phyloP scores from a whole-genome alignment of 1,140 invertebrate species.

The Cydia fagiglandana region DNA sequence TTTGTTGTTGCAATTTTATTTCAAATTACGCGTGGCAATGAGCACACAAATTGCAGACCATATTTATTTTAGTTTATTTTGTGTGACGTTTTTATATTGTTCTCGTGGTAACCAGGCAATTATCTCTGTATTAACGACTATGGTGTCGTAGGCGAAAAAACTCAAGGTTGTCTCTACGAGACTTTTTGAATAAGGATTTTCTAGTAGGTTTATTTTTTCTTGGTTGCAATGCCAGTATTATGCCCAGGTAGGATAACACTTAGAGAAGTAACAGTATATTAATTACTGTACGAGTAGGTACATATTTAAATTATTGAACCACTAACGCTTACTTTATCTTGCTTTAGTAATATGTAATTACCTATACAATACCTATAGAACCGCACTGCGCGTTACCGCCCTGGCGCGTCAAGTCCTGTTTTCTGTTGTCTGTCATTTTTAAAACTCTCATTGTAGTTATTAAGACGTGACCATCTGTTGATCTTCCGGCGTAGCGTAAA shows the following conservation, averaged over 20 bases:
- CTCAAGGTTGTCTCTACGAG: not conserved
- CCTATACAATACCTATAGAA: not conserved
- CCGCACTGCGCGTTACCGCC: no score
- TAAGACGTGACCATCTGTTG: constrained; percentile 17
- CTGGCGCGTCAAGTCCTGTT: no score
- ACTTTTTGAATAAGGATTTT: not conserved
- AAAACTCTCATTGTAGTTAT: not conserved
- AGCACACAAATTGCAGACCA: not conserved
- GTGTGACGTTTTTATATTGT: not conserved
- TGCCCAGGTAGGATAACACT: no score
- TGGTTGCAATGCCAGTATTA: no score
- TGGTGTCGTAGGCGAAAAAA: not conserved
- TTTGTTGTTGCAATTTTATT: constrained; percentile 22
- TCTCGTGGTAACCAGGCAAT: constrained; percentile 17
- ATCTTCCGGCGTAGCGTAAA: not conserved
- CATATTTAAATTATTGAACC: no score
- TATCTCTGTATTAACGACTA: not conserved
- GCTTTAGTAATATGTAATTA: no score
- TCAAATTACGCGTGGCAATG: constrained; percentile 9
- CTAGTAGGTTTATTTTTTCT: not conserved
- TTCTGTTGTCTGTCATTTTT: not conserved
- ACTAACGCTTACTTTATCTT: not conserved
- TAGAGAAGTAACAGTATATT: no score
- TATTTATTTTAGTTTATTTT: not conserved
- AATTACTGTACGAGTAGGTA: no score